These are phyloP conservation scores for Oxyteleia sp. DNA, from an alignment of 2,888 invertebrate genomes.

Conservation along the genomic window DNA sequence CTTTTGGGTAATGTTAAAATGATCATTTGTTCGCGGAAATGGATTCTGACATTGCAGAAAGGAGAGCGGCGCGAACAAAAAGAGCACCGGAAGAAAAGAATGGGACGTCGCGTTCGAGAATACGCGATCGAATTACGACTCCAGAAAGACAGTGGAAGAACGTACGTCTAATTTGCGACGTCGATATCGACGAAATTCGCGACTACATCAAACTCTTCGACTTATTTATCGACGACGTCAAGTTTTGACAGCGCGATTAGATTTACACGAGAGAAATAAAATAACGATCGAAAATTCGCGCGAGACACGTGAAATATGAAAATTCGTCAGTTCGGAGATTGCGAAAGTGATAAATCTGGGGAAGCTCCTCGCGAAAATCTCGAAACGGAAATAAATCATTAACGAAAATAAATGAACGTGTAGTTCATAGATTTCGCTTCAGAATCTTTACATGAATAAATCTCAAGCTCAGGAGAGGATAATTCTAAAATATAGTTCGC, in stretches of 20 bases:
- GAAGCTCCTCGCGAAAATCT: too few relatives aligned
- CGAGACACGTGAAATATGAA: too few relatives aligned
- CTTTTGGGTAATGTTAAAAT: constrained; percentile 62
- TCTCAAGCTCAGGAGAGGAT: too few relatives aligned
- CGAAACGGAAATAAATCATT: too few relatives aligned
- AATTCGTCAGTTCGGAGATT: too few relatives aligned
- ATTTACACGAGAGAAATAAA: too few relatives aligned
- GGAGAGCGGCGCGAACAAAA: constrained; percentile 32
- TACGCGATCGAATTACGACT: constrained; percentile 66
- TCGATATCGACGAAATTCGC: constrained; percentile 55
- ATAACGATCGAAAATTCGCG: too few relatives aligned
- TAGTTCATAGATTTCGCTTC: too few relatives aligned
- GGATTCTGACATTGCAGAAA: constrained; percentile 55
- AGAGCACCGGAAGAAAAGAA: constrained; percentile 26
- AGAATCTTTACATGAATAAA: too few relatives aligned
- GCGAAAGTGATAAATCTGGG: too few relatives aligned
- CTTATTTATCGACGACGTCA: not conserved
- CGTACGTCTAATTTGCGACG: constrained; percentile 51
- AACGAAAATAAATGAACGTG: too few relatives aligned
- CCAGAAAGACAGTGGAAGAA: constrained; percentile 47
- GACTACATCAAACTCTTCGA: constrained; percentile 49
- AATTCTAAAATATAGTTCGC: too few relatives aligned
- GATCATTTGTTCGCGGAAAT: constrained; percentile 64
- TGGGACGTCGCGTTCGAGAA: constrained; percentile 50
- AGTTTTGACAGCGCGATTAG: not conserved